Base-by-base conservation (phyloP, 1,140 invertebrate species). In the Caenorhabditis remanei region DNA sequence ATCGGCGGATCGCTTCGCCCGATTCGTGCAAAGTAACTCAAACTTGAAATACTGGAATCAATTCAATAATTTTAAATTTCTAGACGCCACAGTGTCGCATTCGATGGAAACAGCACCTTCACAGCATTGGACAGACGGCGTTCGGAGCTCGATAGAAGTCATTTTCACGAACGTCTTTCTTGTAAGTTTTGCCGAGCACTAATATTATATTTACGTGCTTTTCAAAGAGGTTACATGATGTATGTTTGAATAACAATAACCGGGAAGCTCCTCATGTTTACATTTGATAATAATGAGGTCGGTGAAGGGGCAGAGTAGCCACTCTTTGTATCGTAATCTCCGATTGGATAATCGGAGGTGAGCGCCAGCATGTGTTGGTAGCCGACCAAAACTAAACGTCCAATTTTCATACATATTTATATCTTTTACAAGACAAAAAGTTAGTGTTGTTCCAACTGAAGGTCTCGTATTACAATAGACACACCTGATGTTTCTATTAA, bases 311-410 rank as follows among this genome's bases (percentile, higher is more conserved):
- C 4, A 19, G n/a, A 0, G 24, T 11, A 13, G 9, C n/a, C 71
- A 79, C 71, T 79, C 71, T 8, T 24, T 50, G n/a, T 79, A 79
- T 79, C 71, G 71, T 79, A 79, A 79, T 79, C 46, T 53, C 41
- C 40, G 4, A 32, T 79, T 79, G 43, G 46, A 71, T 46, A 71
- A 43, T 71, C 65, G 9, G 40, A n/a, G 16, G 43, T 0, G 7
- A 14, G n/a, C 71, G 13, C 46, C 53, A 46, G 32, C 41, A 50
- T 79, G 19, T 79, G 24, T 79, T 43, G 24, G 55, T 58, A 6
- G 19, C 61, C 4, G 9, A 13, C 8, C 19, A 21, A 7, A n/a
- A 14, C 55, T 6, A n/a, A 58, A 16, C 55, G 19, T 58, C 14
- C 11, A 58, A 2, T 19, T 58, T 19, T 58, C 14, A 14, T 6